These are phyloP conservation scores for Nymphalis c-album DNA, from an alignment of 2,888 invertebrate genomes.

Conservation along the genomic window DNA sequence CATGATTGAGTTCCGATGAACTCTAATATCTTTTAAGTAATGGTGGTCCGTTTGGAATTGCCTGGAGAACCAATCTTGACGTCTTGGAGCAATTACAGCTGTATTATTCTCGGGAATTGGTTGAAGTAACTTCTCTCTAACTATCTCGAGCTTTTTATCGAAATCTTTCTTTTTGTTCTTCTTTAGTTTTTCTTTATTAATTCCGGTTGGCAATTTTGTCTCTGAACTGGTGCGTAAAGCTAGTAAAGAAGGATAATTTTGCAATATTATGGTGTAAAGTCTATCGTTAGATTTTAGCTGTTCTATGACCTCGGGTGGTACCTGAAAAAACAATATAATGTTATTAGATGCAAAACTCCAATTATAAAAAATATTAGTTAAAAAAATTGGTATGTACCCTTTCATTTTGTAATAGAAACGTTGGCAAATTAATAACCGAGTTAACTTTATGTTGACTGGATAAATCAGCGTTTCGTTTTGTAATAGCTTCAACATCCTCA, in stretches of 20 bases:
- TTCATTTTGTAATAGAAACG: slow-evolving; percentile 87
- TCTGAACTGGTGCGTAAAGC: slow-evolving; percentile 84
- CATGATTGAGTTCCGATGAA: slow-evolving; percentile 91
- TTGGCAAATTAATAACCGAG: slow-evolving; percentile 90
- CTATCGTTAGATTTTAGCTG: slow-evolving; percentile 83
- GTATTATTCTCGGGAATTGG: slow-evolving; percentile 73
- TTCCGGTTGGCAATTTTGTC: slow-evolving; percentile 77
- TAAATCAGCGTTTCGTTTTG: slow-evolving; percentile 73
- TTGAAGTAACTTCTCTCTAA: slow-evolving; percentile 66
- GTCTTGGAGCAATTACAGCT: slow-evolving; percentile 57
- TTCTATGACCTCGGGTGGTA: slow-evolving; percentile 87
- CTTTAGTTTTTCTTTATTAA: slow-evolving; percentile 40
- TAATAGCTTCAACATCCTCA: slow-evolving; percentile 71
- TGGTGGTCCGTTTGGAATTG: slow-evolving; percentile 83
- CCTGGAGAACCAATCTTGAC: slow-evolving; percentile 71
- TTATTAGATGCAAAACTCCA: background rate
- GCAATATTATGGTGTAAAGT: slow-evolving; percentile 85
- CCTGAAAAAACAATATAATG: slow-evolving; percentile 61
- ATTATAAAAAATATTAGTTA: background rate
- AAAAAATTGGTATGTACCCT: slow-evolving; percentile 71
- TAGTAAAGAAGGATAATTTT: slow-evolving; percentile 87
- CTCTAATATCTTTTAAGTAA: slow-evolving; percentile 85
- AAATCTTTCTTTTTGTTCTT: slow-evolving; percentile 61
- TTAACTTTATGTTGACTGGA: slow-evolving; percentile 73
- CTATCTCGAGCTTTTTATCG: slow-evolving; percentile 67